Base-by-base conservation (phyloP, 2,888 invertebrate genomes). In the Meloe dianella region DNA sequence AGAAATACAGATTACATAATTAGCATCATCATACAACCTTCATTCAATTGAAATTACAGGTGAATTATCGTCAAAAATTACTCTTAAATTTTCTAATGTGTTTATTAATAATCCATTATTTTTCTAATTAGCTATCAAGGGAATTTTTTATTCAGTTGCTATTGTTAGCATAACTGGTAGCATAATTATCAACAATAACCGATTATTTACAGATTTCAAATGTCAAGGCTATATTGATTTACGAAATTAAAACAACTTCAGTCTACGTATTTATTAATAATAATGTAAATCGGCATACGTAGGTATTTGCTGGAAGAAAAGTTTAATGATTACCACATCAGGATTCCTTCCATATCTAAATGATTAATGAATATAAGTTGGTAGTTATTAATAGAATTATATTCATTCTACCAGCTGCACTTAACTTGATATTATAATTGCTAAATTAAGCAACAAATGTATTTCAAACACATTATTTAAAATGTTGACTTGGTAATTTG, bases 401-500 rank as follows among this genome's bases (percentile, higher is more conserved):
- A 51, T 22, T 9, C 8, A 17, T 47, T 47, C 47, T 51, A 41
- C 10, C 47, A 22, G 20, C 8, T 51, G 3, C 7, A 41, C 0
- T 41, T 1, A 7, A 7, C 7, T 17, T 17, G 17, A 20, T 47
- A 51, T 51, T 51, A 51, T 24, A 51, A 51, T 51, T 22, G 51
- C 2, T 51, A 12, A 51, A 51, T 51, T 51, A 14, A 24, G 24
- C 12, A 51, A 24, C 51, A 51, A 51, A 51, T 51, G 51, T 7
- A 2, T 51, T 22, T 51, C 12, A 51, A 51, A 22, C 24, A 20
- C 24, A 9, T 12, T 35, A 12, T 12, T 35, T 4, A 10, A 32
- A 35, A 17, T n/a, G 7, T 6, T 8, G n/a, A n/a, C 63, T 58
- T 51, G 38, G 60, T n/a, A n/a, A 32, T 12, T 57, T 57, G 65